A percentile compares a stretch with the other conserved stretches of the same genome.
These are phyloP conservation scores for Phenganax subtilis DNA, from an alignment of 92 coral and sea anemone species.

Conservation along the genomic window DNA sequence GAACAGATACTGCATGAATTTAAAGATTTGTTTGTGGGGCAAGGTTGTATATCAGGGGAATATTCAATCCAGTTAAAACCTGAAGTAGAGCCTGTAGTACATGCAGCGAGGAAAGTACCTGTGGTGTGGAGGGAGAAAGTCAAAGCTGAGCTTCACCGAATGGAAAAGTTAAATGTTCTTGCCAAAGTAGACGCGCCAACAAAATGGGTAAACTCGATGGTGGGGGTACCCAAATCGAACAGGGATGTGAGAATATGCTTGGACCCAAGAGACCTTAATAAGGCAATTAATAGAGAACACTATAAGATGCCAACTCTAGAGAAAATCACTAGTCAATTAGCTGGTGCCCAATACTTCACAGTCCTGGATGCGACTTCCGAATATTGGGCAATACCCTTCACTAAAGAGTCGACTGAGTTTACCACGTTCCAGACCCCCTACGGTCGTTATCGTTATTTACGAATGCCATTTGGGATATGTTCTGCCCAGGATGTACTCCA, in stretches of 20 bases:
- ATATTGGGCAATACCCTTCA: background rate
- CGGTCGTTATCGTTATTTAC: slow-evolving; percentile 18
- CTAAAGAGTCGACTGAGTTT: slow-evolving; percentile 3
- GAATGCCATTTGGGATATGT: slow-evolving; percentile 34
- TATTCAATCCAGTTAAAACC: background rate
- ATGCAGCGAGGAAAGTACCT: background rate
- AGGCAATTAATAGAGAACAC: slow-evolving; percentile 33
- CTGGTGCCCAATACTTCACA: slow-evolving; percentile 11
- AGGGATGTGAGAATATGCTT: slow-evolving; percentile 6
- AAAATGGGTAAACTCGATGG: slow-evolving; percentile 12
- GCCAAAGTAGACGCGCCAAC: slow-evolving; percentile 4
- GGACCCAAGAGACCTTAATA: slow-evolving; percentile 40
- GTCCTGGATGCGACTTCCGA: slow-evolving; percentile 16
- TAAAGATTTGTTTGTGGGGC: background rate
- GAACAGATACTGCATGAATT: background rate
- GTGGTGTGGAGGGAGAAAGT: background rate
- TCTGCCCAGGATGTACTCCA: slow-evolving; percentile 37
- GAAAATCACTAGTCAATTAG: slow-evolving; percentile 12
- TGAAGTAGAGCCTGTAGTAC: background rate
- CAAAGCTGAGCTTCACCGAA: background rate
- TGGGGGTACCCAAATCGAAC: slow-evolving; percentile 12
- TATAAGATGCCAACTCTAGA: slow-evolving; percentile 34
- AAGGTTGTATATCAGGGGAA: background rate
- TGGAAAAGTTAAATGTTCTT: background rate
- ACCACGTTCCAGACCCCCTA: slow-evolving; percentile 32